Evolutionary conservation across 1,140 invertebrate species (phyloP), one percentile per base, ranked within the genome.

Genomic region (Trinorchestia longiramus): DNA sequence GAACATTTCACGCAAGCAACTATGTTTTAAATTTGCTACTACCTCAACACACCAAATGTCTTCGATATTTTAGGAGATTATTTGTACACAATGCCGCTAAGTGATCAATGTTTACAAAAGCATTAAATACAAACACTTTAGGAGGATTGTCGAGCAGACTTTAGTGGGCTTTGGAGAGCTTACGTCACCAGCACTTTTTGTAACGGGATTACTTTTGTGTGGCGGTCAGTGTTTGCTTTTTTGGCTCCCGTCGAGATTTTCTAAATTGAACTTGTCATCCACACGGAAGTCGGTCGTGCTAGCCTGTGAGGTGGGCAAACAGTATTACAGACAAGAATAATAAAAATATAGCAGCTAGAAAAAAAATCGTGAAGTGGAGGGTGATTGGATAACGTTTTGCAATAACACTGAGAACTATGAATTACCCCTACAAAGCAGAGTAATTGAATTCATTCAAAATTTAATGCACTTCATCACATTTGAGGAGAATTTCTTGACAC

Each of bases 121-220:
- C 92, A 47, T 94, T 45, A 94, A 94, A 94, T 6, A 41, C 36
- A 94, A 94, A 94, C 92, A 94, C 92, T 94, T 94, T 94, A 94
- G 44, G 92, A n/a, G 92, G 92, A 43, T 94, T 94, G 43, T 40
- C 43, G 92, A 40, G 40, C 36, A 94, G 43, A 94, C 92, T 94
- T 94, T 94, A 94, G 92, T 94, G 92, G 92, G 43, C 88, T 90
- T 90, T 42, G 15, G 88, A 90, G 43, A 43, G 88, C n/a, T 90
- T 90, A 90, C 88, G 88, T 94, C 92, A 94, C 43, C 92, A 94
- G 92, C 92, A 44, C 44, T 45, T 94, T 94, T 94, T 94, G 43
- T 94, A 94, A 90, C 88, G 28, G 88, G 88, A 90, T 90, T 90
- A 43, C 88, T 42, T 90, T 42, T 43, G n/a, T 42, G 41, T 15